Base-by-base conservation (phyloP, 1,140 invertebrate genomes). In the Thaumetopoea pityocampa region DNA sequence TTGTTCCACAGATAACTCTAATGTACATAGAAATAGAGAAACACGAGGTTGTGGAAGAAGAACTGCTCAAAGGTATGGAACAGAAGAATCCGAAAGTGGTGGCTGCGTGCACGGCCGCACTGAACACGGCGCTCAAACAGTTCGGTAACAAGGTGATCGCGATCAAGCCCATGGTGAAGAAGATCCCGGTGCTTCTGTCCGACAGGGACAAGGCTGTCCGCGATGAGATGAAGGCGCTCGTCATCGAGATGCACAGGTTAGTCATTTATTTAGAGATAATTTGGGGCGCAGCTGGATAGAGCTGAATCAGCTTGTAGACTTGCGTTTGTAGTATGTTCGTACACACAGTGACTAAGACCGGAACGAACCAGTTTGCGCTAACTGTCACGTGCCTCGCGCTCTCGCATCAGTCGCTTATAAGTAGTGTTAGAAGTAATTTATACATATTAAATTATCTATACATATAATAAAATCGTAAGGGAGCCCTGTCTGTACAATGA, bases 1-100 rank as follows among this genome's bases (percentile, higher is more conserved):
- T 12, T 1, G 7, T 5, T 58, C 55, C 38, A 18, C 51, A 83
- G 79, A 91, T 99, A 37, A 90, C 92, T 1, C 86, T 99, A 26
- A 96, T 98, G 93, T 98, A 93, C 69, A 90, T 98, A 58, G 97
- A 99, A 87, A 96, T 98, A 57, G 97, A 99, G 69, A 98, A 98
- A 78, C 92, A 95, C 48, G 97, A 99, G 57, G 76, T 90, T 20
- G 95, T 97, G 0, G 86, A 94, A 72, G 97, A 99, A 65, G 96
- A 98, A 83, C 84, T 98, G 3, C 85, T 97, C 2, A 98, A 97
- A 86, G 97, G 96, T 14, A 92, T 97, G 71, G 96, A 97, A 53
- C 91, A 92, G 41, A 99, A 99, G 81, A 97, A 98, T 83, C 97
- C 97, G 0, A 99, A 98, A 87, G 94, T 98, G 49, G 93, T 97